Evolutionary conservation across 2,113 vertebrate genomes (phyloP).

Genomic region (Carassius gibelio): DNA sequence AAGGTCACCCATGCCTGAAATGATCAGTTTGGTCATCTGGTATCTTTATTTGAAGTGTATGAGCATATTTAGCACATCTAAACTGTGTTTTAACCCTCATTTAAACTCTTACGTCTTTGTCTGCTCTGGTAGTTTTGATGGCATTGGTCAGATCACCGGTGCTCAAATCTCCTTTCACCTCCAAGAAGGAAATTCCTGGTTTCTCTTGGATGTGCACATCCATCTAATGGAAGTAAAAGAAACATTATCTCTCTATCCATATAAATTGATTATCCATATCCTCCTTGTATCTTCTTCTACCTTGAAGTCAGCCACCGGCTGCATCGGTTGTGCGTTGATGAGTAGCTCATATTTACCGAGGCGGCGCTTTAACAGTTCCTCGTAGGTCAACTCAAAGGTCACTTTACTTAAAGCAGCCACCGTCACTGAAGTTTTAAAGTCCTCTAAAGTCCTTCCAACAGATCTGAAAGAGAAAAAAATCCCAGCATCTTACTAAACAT

Average conservation of each 20-base stretch:
- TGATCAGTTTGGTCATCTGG: background rate
- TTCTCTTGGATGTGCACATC: conserved; percentile 85
- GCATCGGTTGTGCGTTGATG: too few species aligned
- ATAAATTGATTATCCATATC: background rate
- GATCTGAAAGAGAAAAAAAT: conserved; percentile 69
- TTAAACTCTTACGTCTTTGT: conserved; percentile 76
- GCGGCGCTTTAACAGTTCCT: too few species aligned
- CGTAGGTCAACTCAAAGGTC: too few species aligned
- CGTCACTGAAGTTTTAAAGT: too few species aligned
- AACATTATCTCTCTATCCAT: too few species aligned
- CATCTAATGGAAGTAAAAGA: conserved; percentile 69
- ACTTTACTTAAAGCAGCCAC: too few species aligned
- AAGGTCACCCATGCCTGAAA: conserved; percentile 83
- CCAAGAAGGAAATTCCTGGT: conserved; percentile 80
- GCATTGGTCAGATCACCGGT: conserved; percentile 75
- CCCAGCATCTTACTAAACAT: background rate
- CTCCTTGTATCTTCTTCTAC: conserved; percentile 49
- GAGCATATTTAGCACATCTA: background rate
- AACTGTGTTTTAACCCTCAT: background rate
- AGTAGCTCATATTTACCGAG: too few species aligned
- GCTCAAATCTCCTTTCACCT: conserved; percentile 81
- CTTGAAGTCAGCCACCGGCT: conserved; percentile 88
- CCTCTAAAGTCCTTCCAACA: conserved; percentile 89
- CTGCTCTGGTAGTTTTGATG: conserved; percentile 76
- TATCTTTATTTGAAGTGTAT: background rate